phyloP scores from a whole-genome alignment of 2,113 vertebrate genomes.

The Vidua chalybeata region DNA sequence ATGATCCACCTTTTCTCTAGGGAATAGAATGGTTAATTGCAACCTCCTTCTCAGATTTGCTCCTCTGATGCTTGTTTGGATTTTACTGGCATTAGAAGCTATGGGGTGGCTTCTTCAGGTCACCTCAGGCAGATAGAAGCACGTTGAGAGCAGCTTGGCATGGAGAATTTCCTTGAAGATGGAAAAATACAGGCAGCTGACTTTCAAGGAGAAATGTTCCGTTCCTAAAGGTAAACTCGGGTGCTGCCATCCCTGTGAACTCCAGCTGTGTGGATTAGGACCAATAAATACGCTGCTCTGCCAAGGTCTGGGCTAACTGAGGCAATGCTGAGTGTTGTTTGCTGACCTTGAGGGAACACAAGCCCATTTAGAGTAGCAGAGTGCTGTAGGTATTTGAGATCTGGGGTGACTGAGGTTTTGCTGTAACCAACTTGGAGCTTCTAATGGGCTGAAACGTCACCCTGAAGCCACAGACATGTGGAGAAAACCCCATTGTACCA shows the following conservation, averaged over 20 bases:
- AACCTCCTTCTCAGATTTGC: background rate
- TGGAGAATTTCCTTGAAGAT: background rate
- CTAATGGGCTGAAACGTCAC: background rate
- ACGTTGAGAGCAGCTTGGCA: background rate
- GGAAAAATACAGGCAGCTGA: constrained; percentile 46
- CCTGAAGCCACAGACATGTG: constrained; percentile 15
- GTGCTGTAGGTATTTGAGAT: constrained; percentile 3
- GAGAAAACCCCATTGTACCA: constrained; percentile 42
- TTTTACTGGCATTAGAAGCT: background rate
- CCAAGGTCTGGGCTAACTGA: constrained; percentile 24
- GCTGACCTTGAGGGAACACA: constrained; percentile 25
- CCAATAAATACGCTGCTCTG: background rate
- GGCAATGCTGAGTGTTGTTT: background rate
- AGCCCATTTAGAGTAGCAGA: background rate
- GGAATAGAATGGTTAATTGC: background rate
- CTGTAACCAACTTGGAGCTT: background rate
- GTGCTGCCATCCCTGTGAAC: constrained; percentile 13
- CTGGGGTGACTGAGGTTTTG: constrained; percentile 25
- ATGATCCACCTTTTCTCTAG: background rate
- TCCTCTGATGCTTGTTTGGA: background rate
- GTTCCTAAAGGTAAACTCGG: background rate
- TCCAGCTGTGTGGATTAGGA: background rate
- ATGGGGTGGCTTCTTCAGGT: background rate
- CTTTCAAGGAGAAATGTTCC: background rate
- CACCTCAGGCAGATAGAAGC: background rate